Evolutionary conservation across 2,888 invertebrate genomes (phyloP), one percentile per base, ranked within the genome.

Genomic region (Galeruca laticollis): DNA sequence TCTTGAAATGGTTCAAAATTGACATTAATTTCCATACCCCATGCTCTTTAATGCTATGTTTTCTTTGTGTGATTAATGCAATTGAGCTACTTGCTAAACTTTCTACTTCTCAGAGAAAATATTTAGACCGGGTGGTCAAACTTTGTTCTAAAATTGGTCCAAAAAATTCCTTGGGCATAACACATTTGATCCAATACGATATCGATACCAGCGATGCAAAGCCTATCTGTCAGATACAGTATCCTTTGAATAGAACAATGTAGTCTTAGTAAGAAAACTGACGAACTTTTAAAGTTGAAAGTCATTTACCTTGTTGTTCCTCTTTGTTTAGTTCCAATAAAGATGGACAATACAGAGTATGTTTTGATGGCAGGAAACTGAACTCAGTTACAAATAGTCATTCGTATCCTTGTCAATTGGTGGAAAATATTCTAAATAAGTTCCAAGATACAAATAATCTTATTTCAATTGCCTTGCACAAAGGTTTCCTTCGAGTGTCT

Each of bases 221-320:
- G n/a, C 65, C 70, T 1, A 62, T 72, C 18, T 52, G 59, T 47
- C 69, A 72, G 52, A 67, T 60, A 20, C 68, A 72, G 31, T 71
- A 65, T 68, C 57, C 57, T 0, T 60, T 70, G 8, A 59, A 59
- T 33, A 52, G 65, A 1, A 63, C 60, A n/a, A 68, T 71, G 63
- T 56, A 68, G 37, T 20, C 9, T 72, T 9, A 61, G 69, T 33
- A 57, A 37, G 11, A 68, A 68, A 49, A 35, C 68, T 40, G 21
- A 64, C 6, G 68, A 69, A 18, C 62, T 71, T 66, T 35, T 73
- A 10, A 13, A 59, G 10, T 26, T 62, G n/a, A 59, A 49, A 5
- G 76, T 82, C 0, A 71, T 0, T 78, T 77, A 21, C 75, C 76
- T 1, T 81, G 79, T 76, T 10, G 71, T 75, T 1, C 78, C 79